phyloP scores from a whole-genome alignment of 2,797 vertebrate genomes.

The Sparus aurata region DNA sequence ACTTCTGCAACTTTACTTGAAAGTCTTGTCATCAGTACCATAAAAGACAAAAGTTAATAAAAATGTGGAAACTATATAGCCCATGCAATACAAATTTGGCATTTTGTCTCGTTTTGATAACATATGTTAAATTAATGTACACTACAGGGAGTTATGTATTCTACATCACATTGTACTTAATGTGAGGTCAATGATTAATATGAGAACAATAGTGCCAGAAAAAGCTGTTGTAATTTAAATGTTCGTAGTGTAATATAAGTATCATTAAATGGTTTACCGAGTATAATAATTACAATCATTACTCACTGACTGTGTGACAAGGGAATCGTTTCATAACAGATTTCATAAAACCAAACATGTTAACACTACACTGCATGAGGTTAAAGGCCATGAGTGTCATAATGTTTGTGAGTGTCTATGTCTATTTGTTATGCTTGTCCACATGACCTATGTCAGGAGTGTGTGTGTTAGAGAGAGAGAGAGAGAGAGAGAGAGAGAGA shows the following conservation, averaged over 20 bases:
- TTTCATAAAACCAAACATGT: not conserved
- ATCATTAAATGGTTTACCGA: not conserved
- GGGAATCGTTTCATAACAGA: not conserved
- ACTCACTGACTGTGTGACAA: not conserved
- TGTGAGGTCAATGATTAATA: slow-evolving; percentile 33
- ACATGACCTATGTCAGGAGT: not conserved
- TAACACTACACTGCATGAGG: not conserved
- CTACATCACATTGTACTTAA: not conserved
- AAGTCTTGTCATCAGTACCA: not conserved
- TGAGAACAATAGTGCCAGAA: not conserved
- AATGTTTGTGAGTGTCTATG: not conserved
- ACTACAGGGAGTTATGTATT: not conserved
- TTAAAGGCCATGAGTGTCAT: not conserved
- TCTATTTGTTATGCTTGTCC: not conserved
- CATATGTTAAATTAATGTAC: not conserved
- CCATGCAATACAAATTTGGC: not conserved
- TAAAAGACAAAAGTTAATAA: not conserved
- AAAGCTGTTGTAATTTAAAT: slow-evolving; percentile 20
- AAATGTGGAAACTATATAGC: not conserved
- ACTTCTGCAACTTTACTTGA: not conserved
- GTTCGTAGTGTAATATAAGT: slow-evolving; percentile 13
- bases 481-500: not conserved
- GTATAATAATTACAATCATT: slow-evolving; percentile 19
- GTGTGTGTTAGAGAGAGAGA: not conserved
- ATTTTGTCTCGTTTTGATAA: not conserved